These are phyloP conservation scores for Mechanitis messenoides DNA, from an alignment of 2,888 invertebrate genomes.

Conservation along the genomic window DNA sequence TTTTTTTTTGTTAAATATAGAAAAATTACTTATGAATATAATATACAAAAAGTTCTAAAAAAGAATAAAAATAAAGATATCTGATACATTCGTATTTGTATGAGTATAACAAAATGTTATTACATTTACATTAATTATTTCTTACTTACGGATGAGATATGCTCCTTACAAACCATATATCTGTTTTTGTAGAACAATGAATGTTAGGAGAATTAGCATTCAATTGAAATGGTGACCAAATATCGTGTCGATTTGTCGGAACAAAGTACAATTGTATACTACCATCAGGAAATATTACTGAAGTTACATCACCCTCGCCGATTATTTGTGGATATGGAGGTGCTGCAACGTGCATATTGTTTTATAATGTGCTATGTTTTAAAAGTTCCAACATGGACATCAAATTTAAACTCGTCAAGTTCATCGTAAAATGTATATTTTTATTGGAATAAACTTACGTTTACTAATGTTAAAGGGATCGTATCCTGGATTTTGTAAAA, in stretches of 20 bases:
- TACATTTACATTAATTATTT: too few species aligned
- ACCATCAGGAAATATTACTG: conserved; percentile 55
- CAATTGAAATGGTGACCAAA: conserved; percentile 32
- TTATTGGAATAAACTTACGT: neutral
- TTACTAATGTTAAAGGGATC: neutral
- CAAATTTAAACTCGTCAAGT: too few species aligned
- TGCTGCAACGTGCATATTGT: conserved; percentile 14
- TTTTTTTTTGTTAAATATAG: too few species aligned
- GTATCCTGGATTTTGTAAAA: neutral
- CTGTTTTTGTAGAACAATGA: conserved; percentile 32
- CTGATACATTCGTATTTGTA: too few species aligned
- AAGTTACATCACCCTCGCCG: conserved; percentile 61
- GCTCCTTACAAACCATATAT: conserved; percentile 55
- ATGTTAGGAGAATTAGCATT: conserved; percentile 26
- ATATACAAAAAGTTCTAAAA: too few species aligned
- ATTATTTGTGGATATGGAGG: conserved; percentile 41
- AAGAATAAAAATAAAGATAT: too few species aligned
- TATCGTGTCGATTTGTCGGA: conserved; percentile 39
- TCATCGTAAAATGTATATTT: too few species aligned
- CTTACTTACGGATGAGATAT: conserved; percentile 45
- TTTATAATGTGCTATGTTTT: too few species aligned
- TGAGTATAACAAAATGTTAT: too few species aligned
- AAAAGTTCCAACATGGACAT: too few species aligned
- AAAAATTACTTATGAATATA: too few species aligned
- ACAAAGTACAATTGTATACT: conserved; percentile 53